Evolutionary conservation across 1,140 invertebrate species (phyloP).

Genomic region (Lasaia peninsularis): DNA sequence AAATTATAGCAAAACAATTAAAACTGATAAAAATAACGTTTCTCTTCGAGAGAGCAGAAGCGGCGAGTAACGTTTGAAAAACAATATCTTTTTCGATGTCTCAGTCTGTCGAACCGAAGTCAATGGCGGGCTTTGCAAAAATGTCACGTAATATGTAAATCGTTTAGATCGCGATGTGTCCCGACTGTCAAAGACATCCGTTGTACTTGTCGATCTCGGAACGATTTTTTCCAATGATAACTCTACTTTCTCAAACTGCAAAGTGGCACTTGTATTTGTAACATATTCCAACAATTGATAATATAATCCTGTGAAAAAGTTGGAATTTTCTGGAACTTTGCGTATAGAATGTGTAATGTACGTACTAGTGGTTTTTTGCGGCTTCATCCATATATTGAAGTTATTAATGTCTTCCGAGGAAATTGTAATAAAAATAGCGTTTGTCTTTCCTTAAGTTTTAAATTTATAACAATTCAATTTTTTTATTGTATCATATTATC

Average conservation of each 20-base stretch:
- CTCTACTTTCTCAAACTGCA: conserved; percentile 44
- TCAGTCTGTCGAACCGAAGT: conserved; percentile 66
- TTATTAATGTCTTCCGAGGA: no score
- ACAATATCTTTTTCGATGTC: conserved; percentile 69
- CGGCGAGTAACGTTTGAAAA: conserved; percentile 56
- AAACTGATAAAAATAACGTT: conserved; percentile 64
- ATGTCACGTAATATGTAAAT: conserved; percentile 76
- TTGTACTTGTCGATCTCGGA: conserved; percentile 42
- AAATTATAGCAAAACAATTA: no score
- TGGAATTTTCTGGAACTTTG: background rate
- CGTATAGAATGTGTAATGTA: background rate
- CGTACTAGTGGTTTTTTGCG: no score
- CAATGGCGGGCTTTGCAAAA: conserved; percentile 68
- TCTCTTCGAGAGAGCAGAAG: conserved; percentile 41
- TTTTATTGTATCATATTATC: no score
- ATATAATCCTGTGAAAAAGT: background rate
- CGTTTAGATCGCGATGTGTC: conserved; percentile 71
- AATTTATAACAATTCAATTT: no score
- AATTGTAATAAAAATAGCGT: no score
- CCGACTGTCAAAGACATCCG: conserved; percentile 68
- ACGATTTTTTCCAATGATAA: conserved; percentile 59
- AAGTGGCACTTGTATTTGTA: conserved; percentile 30
- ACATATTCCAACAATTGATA: conserved; percentile 17
- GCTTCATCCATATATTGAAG: no score
- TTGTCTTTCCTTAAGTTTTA: no score